phyloP scores from a whole-genome alignment of 2,888 invertebrate species.

The Cephus pulcher region DNA sequence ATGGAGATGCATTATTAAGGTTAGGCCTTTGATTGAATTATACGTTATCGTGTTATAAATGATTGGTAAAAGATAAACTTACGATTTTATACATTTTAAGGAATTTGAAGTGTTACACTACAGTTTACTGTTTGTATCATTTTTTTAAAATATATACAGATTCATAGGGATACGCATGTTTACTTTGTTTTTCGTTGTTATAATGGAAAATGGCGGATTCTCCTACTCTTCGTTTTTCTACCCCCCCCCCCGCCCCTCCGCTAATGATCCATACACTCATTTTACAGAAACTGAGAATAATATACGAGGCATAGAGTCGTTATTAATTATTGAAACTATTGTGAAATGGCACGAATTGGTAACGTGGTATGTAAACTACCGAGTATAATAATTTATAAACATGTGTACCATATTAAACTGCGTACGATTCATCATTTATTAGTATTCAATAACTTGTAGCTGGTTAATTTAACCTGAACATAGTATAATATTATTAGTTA shows the following conservation, averaged over 20 bases:
- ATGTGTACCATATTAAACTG: neutral
- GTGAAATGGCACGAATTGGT: slow-evolving; percentile 48
- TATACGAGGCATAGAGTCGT: neutral
- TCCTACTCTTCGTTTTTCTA: neutral
- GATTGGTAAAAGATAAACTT: neutral
- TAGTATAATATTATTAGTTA: neutral
- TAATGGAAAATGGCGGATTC: neutral
- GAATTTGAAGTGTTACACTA: neutral
- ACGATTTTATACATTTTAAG: neutral
- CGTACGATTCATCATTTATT: neutral
- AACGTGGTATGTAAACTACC: slow-evolving; percentile 39
- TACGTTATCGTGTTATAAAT: neutral
- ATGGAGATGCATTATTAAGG: neutral
- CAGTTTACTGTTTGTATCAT: neutral
- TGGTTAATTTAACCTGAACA: neutral
- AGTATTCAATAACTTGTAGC: neutral
- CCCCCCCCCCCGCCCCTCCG: neutral
- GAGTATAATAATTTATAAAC: neutral
- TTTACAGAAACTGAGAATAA: neutral
- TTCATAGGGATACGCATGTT: neutral
- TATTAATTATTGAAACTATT: neutral
- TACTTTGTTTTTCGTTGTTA: neutral
- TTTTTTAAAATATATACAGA: neutral
- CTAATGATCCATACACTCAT: neutral
- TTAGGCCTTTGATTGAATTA: neutral